Evolutionary conservation across 2,797 vertebrate genomes (phyloP).

Genomic region (Bradypodion pumilum): DNA sequence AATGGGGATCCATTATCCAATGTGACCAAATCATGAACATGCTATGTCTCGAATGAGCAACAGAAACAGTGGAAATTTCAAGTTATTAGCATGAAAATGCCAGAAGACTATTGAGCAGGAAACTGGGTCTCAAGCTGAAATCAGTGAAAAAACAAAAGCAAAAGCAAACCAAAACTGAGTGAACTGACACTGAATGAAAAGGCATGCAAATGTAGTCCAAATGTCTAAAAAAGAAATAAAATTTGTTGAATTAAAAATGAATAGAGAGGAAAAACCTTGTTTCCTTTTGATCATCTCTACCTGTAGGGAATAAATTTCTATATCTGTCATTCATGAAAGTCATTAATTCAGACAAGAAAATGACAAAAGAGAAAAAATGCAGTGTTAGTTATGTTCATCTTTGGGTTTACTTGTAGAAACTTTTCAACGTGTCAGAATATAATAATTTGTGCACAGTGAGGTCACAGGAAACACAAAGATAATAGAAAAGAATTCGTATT

Average conservation of each 20-base stretch:
- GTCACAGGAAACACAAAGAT: background rate
- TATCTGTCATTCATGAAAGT: background rate
- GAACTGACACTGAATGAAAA: background rate
- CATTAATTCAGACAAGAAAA: background rate
- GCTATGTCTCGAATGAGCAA: background rate
- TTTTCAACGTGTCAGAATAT: background rate
- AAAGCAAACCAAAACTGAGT: background rate
- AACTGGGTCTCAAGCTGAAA: background rate
- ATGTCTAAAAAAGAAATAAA: background rate
- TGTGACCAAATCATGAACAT: background rate
- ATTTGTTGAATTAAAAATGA: background rate
- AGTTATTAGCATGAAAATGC: background rate
- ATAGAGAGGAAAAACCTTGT: background rate
- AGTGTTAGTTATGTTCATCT: background rate
- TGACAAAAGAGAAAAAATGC: background rate
- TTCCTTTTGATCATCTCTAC: background rate
- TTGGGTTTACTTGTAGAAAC: background rate
- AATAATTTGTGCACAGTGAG: background rate
- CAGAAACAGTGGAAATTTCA: background rate
- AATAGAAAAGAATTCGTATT: constrained; percentile 11
- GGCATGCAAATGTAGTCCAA: background rate
- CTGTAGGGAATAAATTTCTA: background rate
- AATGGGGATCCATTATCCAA: background rate
- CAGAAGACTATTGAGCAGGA: background rate
- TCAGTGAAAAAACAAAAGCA: background rate